phyloP scores from a whole-genome alignment of 2,888 invertebrate genomes.

The Acleris emargana region DNA sequence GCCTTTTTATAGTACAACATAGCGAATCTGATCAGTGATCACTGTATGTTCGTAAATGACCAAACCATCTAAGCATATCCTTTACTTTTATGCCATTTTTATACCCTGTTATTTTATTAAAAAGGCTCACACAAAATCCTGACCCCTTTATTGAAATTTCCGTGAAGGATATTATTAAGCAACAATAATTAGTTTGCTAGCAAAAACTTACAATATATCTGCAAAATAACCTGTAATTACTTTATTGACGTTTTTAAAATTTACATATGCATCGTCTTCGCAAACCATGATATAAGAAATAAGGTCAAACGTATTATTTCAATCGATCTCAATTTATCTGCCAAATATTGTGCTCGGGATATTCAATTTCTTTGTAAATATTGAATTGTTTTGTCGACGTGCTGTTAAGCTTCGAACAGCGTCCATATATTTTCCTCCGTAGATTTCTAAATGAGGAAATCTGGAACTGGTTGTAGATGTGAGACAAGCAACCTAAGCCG shows the following conservation, averaged over 20 bases:
- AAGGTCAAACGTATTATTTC: slow-evolving; percentile 14
- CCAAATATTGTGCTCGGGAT: background rate
- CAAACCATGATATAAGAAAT: background rate
- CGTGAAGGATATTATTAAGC: slow-evolving; percentile 1
- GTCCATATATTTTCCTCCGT: slow-evolving; percentile 1
- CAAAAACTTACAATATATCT: too few relatives aligned
- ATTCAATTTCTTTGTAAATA: slow-evolving; percentile 7
- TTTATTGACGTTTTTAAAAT: too few relatives aligned
- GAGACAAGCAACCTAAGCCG: background rate
- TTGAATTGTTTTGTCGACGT: slow-evolving; percentile 8
- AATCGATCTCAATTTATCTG: slow-evolving; percentile 3
- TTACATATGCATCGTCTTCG: too few relatives aligned
- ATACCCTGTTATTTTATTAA: too few relatives aligned
- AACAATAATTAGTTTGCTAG: background rate
- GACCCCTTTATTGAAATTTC: background rate
- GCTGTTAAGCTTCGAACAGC: background rate
- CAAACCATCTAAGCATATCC: too few relatives aligned
- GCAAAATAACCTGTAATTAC: too few relatives aligned
- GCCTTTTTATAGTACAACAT: too few relatives aligned
- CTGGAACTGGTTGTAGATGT: slow-evolving; percentile 4
- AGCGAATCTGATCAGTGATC: too few relatives aligned
- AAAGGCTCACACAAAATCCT: too few relatives aligned
- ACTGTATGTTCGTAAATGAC: too few relatives aligned
- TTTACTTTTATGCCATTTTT: too few relatives aligned
- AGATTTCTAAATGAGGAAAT: slow-evolving; percentile 15